Evolutionary conservation across 2,797 vertebrate genomes (phyloP), one percentile per base, ranked within the genome.

Genomic region (Trachops cirrhosus): DNA sequence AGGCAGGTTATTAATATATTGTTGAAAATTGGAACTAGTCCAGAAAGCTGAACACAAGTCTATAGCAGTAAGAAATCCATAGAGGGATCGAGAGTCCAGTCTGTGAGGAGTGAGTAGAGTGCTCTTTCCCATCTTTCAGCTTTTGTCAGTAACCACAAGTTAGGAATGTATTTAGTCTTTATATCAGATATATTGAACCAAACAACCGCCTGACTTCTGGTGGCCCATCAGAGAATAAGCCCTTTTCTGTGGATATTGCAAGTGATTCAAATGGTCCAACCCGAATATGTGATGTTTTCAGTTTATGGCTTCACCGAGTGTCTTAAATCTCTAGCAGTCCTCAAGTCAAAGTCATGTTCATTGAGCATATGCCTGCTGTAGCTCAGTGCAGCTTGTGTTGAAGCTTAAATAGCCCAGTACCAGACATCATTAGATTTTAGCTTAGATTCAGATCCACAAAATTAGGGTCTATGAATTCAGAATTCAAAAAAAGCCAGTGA

Each of bases 361-460:
- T 77, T 89, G 48, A 84, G 16, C 21, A 37, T 52, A 26, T 52
- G 34, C 39, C 54, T 79, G 50, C 41, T 68, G 88, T 87, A 79
- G 71, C 74, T 97, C n/a, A 82, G 44, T 44, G 80, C 39, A 77
- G 32, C 59, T 93, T 77, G 39, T 89, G 68, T 9, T 94, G 59
- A 87, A 50, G n/a, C 70, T 90, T 54, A 80, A 93, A 44, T 24
- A 78, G 50, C 86, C 22, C 37, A 11, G 5, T 24, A 54, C 41
- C 70, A 90, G 52, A 92, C 48, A 52, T 26, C 75, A 3, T 87
- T 37, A 48, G 22, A 29, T 89, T 70, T 86, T 18, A 92, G 32
- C 34, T 18, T 57, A 50, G 59, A 83, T 18, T 84, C 39, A 48
- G 39, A 94, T 77, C 50, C 26, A 75, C 41, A 26, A 12, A 80